Conservation (phyloP, 2,888 invertebrate genomes). For the Trissolcus brochymenae region DNA sequence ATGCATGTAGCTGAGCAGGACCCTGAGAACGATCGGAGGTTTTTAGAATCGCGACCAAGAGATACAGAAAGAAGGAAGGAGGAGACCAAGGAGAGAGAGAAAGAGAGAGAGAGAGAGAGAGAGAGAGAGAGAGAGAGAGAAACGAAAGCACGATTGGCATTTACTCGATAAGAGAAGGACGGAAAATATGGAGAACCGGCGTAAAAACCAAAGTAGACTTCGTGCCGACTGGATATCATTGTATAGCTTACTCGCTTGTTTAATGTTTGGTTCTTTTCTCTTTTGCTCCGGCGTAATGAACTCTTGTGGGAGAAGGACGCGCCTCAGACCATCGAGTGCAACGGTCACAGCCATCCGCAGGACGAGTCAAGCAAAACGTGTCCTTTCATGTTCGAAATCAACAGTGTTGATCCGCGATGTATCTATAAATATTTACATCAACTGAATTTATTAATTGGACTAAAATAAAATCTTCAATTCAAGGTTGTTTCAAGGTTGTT, state of each 20-base stretch:
- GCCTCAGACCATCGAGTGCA: conserved; percentile 62
- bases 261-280: conserved; percentile 57
- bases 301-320: conserved; percentile 61
- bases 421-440: no score
- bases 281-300: conserved; percentile 37
- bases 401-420: conserved; percentile 9
- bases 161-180: conserved; percentile 31
- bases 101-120: no score
- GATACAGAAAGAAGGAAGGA: conserved; percentile 54
- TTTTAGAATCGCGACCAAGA: conserved; percentile 59
- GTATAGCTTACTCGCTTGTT: conserved; percentile 42
- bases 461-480: no score
- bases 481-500: no score
- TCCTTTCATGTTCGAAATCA: conserved; percentile 54
- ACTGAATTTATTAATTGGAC: no score
- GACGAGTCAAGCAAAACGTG: conserved; percentile 46
- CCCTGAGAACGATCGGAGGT: conserved; percentile 32
- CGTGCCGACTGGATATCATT: conserved; percentile 52
- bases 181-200: conserved; percentile 38
- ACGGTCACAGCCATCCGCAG: conserved; percentile 7
- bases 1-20: not conserved
- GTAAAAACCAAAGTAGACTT: conserved; percentile 30
- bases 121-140: no score
- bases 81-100: no score
- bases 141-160: conserved; percentile 8